Percentiles rank a stretch among this genome's conserved stretches.
Conservation (phyloP, 2,888 invertebrate species). For the Frankliniella fusca region DNA sequence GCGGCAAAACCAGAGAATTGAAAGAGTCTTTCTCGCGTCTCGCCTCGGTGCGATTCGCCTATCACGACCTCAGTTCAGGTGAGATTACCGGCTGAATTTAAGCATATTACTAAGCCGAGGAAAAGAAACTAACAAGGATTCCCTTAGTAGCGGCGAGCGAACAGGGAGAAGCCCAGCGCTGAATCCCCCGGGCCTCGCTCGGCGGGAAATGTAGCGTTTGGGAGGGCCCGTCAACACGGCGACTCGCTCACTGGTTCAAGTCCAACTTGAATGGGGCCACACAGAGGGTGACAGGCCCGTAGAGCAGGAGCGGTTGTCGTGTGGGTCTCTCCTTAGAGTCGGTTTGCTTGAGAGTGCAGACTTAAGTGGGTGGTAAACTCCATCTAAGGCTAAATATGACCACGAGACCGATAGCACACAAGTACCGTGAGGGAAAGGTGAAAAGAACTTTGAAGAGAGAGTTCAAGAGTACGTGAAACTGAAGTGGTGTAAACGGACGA, state of each 20-base stretch:
- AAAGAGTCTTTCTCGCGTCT: too few species aligned
- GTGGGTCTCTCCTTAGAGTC: slow-evolving; percentile 48
- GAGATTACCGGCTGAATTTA: slow-evolving; percentile 40
- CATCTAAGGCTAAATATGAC: slow-evolving; percentile 58
- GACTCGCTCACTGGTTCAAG: slow-evolving; percentile 36
- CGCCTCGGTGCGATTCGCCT: too few species aligned
- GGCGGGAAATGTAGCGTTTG: slow-evolving; percentile 40
- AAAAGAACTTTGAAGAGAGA: slow-evolving; percentile 65
- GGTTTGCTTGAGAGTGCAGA: slow-evolving; percentile 61
- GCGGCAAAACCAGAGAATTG: too few species aligned
- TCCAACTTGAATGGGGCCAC: slow-evolving; percentile 46
- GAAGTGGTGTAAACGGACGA: slow-evolving; percentile 52
- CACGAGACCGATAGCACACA: slow-evolving; percentile 63
- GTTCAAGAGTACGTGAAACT: slow-evolving; percentile 54
- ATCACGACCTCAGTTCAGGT: slow-evolving; percentile 40
- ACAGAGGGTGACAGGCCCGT: slow-evolving; percentile 49
- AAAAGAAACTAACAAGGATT: slow-evolving; percentile 65
- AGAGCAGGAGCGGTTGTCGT: slow-evolving; percentile 39
- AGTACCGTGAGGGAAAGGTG: slow-evolving; percentile 68
- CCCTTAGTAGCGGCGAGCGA: slow-evolving; percentile 62
- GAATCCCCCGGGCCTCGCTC: slow-evolving; percentile 36
- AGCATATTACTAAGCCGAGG: slow-evolving; percentile 68
- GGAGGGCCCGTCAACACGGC: slow-evolving; percentile 37
- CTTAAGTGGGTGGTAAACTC: slow-evolving; percentile 60
- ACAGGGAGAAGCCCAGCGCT: slow-evolving; percentile 59